These are phyloP conservation scores for Calliphora vomitoria DNA, from an alignment of 2,888 invertebrate species.

Conservation along the genomic window DNA sequence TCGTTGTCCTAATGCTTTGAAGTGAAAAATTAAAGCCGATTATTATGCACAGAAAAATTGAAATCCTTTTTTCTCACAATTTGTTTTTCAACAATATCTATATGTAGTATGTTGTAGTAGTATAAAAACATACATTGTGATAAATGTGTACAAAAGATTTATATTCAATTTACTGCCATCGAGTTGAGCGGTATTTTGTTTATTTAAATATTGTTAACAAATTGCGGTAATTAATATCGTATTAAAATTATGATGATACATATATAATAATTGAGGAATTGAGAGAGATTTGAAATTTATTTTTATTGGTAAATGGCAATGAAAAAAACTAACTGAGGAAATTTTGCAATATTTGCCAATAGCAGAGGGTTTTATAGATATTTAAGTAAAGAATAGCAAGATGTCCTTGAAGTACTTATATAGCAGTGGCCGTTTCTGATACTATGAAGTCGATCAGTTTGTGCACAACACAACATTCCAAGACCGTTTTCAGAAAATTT, in stretches of 20 bases:
- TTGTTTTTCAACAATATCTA: not conserved
- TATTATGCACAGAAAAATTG: constrained; percentile 5
- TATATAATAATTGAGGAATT: not conserved
- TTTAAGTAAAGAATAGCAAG: too few species aligned
- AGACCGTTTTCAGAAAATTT: too few species aligned
- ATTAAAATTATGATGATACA: constrained; percentile 15
- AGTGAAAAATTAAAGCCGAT: constrained; percentile 6
- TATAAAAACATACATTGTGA: not conserved
- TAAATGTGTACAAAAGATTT: constrained; percentile 10
- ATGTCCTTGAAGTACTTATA: too few species aligned
- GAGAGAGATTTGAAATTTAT: not conserved
- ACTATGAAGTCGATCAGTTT: too few species aligned
- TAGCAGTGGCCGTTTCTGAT: too few species aligned
- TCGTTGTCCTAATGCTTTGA: not conserved
- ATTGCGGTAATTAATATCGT: constrained; percentile 7
- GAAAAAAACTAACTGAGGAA: too few species aligned
- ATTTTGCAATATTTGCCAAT: too few species aligned
- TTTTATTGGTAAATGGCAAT: not conserved
- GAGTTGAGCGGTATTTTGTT: not conserved
- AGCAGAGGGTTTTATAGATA: too few species aligned
- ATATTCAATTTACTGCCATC: not conserved
- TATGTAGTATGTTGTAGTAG: too few species aligned
- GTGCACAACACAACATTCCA: too few species aligned
- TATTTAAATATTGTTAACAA: constrained; percentile 26
- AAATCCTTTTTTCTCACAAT: constrained; percentile 5